phyloP scores from a whole-genome alignment of 2,113 vertebrate genomes.

The Baryphthengus martii region DNA sequence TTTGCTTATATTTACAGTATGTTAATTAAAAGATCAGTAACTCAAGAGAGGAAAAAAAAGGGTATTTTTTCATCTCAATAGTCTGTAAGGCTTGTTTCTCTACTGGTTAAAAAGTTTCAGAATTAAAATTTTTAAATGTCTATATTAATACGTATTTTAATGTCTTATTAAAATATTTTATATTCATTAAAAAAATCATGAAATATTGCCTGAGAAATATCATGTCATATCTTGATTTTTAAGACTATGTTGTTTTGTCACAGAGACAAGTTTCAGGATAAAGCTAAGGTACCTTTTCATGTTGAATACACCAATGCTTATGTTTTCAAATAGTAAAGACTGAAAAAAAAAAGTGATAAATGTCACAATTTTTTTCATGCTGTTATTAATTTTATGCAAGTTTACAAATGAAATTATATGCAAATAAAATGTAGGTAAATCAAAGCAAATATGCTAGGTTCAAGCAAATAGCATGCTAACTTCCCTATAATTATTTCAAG shows the following conservation, averaged over 20 bases:
- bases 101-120: not conserved
- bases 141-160: not conserved
- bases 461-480: not conserved
- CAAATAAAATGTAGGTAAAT: not conserved
- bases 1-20: not conserved
- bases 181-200: not conserved
- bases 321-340: not conserved
- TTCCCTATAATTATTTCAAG: not conserved
- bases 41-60: not conserved
- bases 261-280: not conserved
- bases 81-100: not conserved
- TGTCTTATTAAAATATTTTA: not conserved
- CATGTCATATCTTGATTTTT: not conserved
- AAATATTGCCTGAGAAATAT: not conserved
- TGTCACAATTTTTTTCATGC: not conserved
- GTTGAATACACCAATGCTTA: not conserved
- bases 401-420: not conserved
- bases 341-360: not conserved
- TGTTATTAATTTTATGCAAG: not conserved
- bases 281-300: not conserved
- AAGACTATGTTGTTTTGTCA: not conserved
- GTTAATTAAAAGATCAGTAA: not conserved
- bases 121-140: not conserved
- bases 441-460: not conserved
- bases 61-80: not conserved